Percentiles rank a stretch among this genome's conserved stretches.
Evolutionary conservation across 2,888 invertebrate genomes (phyloP).

Genomic region (Stomorhina lunata): DNA sequence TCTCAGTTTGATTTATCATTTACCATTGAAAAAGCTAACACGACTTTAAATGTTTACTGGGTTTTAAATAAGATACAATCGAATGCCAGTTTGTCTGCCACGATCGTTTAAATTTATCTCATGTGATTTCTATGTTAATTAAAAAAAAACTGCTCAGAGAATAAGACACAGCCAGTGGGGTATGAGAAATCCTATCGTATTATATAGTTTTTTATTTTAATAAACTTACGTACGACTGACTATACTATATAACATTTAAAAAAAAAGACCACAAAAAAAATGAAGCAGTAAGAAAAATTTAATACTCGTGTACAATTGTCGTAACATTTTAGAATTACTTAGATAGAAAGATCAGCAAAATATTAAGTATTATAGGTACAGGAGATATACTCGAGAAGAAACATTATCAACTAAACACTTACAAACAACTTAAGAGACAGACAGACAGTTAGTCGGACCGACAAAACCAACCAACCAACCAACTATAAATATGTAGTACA

Average conservation of each 20-base stretch:
- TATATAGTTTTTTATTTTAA: background rate
- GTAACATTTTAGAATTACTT: slow-evolving; percentile 51
- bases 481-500: too few relatives aligned
- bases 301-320: slow-evolving; percentile 52
- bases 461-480: background rate
- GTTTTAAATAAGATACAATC: slow-evolving; percentile 43
- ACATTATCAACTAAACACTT: background rate
- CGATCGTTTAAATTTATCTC: slow-evolving; percentile 55
- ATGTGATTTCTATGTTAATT: slow-evolving; percentile 59
- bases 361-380: background rate
- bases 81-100: slow-evolving; percentile 68
- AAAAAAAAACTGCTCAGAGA: slow-evolving; percentile 12
- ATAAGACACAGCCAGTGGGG: background rate
- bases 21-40: too few relatives aligned
- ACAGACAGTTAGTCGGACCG: background rate
- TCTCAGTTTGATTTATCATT: too few relatives aligned
- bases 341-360: slow-evolving; percentile 5
- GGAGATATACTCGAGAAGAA: background rate
- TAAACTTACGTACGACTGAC: background rate
- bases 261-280: background rate
- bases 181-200: slow-evolving; percentile 4
- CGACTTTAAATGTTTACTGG: slow-evolving; percentile 45
- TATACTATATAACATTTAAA: background rate
- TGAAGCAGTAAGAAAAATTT: slow-evolving; percentile 22
- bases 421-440: background rate